Evolutionary conservation across 2,888 invertebrate genomes (phyloP), one percentile per base, ranked within the genome.

Genomic region (Arge pagana): DNA sequence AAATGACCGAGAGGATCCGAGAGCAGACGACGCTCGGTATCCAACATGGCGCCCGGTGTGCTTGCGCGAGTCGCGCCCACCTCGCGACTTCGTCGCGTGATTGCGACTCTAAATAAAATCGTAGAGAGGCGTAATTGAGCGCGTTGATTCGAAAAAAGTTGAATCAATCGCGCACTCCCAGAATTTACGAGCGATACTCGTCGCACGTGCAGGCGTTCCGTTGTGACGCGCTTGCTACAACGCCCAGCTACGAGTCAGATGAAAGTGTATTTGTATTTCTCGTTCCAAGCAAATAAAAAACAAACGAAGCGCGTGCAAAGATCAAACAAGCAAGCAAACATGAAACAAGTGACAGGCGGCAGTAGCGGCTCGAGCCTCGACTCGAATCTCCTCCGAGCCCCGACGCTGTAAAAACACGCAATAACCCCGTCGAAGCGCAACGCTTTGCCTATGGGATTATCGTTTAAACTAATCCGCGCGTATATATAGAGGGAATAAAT

Each of bases 271-370:
- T n/a, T n/a, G n/a, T n/a, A n/a, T n/a, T n/a, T n/a, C n/a, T n/a
- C n/a, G n/a, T n/a, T n/a, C n/a, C n/a, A 40, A 42, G 42, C 26
- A 50, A 49, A 43, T 26, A 45, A 43, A 13, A 36, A 43, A 37
- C 36, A 39, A 31, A 33, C 23, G 24, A 24, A 33, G 30, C 43
- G 31, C 39, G 39, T 30, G 33, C 35, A 59, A 67, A 72, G 74
- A 74, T 75, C 74, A 76, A 75, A 76, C 75, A 73, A 68, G 72
- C 65, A 65, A 65, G 71, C 68, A 75, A 75, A 75, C 72, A 74
- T 63, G 68, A 67, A 69, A 68, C 72, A 68, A 74, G 72, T 72
- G 72, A 68, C 67, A 60, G 62, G 64, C 50, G 4, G 63, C 62
- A 58, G 61, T 57, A 60, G 61, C 30, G 50, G 59, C 57, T 35